These are phyloP conservation scores for Portunus trituberculatus DNA, from an alignment of 1,140 invertebrate species.

Conservation along the genomic window DNA sequence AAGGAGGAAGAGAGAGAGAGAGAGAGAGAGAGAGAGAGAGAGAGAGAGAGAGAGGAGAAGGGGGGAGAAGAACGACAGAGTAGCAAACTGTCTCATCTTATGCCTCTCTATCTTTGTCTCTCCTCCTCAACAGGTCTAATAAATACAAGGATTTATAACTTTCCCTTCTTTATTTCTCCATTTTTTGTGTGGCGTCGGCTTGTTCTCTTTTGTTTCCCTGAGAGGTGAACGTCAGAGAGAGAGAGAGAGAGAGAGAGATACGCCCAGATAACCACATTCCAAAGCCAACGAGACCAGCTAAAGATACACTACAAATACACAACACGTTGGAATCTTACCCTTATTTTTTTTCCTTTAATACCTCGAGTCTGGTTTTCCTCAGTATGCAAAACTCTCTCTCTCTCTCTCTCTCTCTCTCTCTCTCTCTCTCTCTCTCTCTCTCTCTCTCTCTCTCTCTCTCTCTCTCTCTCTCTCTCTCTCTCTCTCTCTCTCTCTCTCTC, in stretches of 20 bases:
- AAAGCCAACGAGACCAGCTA: neutral
- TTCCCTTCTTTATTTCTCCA: neutral
- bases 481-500: neutral
- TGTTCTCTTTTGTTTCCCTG: neutral
- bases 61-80: neutral
- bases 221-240: neutral
- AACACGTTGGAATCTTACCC: neutral
- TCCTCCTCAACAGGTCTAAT: neutral
- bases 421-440: constrained; percentile 9
- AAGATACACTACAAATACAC: neutral
- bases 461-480: constrained; percentile 9
- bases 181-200: neutral
- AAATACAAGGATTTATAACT: neutral
- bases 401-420: neutral
- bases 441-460: constrained; percentile 15
- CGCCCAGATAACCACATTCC: neutral
- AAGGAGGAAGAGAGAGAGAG: neutral
- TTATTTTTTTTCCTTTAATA: neutral
- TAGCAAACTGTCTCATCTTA: neutral
- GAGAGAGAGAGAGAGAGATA: neutral
- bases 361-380: constrained; percentile 5
- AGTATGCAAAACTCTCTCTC: too few species aligned
- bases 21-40: neutral
- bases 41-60: neutral
- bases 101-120: neutral